phyloP scores from a whole-genome alignment of 2,797 vertebrate genomes.

The Urophycis tenuis region DNA sequence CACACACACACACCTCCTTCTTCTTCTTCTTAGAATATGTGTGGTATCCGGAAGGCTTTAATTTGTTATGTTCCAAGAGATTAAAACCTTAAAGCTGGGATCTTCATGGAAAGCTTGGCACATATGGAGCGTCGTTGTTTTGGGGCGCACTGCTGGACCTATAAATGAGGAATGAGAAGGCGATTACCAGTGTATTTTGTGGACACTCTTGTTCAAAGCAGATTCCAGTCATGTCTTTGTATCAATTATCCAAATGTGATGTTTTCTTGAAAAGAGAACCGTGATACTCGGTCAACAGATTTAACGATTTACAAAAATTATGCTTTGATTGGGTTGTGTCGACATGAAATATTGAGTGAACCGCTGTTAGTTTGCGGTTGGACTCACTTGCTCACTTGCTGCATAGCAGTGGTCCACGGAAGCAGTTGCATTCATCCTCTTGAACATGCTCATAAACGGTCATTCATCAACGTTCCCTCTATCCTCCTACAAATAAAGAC shows the following conservation, averaged over 20 bases:
- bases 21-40: too few relatives aligned
- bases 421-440: too few relatives aligned
- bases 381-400: too few relatives aligned
- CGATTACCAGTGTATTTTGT: background rate
- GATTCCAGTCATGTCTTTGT: background rate
- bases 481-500: background rate
- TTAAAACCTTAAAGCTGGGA: constrained; percentile 2
- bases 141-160: background rate
- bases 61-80: background rate
- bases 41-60: background rate
- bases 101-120: background rate
- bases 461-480: background rate
- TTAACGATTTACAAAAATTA: background rate
- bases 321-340: background rate
- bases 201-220: background rate
- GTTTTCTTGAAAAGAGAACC: background rate
- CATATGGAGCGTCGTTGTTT: background rate
- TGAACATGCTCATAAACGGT: background rate
- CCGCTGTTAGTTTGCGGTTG: too few relatives aligned
- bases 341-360: too few relatives aligned
- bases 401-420: too few relatives aligned
- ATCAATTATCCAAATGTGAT: background rate
- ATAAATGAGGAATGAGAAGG: background rate
- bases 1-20: too few relatives aligned
- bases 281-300: background rate